A percentile compares a stretch with the other conserved stretches of the same genome.
Conservation (phyloP, 2,888 invertebrate species). For the Ferrisia virgata region DNA sequence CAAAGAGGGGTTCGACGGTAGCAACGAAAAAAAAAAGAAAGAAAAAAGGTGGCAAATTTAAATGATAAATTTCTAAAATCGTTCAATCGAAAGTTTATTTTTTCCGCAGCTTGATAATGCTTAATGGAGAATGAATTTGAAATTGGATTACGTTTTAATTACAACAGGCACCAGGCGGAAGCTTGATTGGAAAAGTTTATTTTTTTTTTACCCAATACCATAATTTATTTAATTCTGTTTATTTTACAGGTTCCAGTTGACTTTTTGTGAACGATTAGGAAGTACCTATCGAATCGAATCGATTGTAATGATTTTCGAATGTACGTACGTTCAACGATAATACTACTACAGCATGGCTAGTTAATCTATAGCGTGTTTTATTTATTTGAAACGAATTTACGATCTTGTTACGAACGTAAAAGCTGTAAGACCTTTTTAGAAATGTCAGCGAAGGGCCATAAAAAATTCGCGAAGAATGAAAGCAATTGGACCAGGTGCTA, state of each 20-base stretch:
- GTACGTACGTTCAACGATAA: not conserved
- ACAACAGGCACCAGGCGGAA: not conserved
- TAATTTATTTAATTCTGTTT: not conserved
- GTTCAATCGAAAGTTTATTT: slow-evolving; percentile 26
- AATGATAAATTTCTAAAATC: slow-evolving; percentile 9
- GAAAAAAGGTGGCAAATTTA: slow-evolving; percentile 18
- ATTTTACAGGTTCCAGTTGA: not conserved
- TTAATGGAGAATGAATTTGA: slow-evolving; percentile 18
- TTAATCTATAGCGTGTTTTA: not conserved
- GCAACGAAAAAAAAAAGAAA: too few species aligned
- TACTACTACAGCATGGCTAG: not conserved
- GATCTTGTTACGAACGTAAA: not conserved
- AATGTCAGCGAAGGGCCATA: not conserved
- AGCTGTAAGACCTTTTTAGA: not conserved
- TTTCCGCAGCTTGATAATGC: slow-evolving; percentile 3
- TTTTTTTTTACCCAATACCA: not conserved
- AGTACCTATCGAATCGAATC: not conserved
- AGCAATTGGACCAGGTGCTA: not conserved
- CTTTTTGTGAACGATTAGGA: not conserved
- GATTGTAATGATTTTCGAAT: not conserved
- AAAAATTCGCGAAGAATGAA: not conserved
- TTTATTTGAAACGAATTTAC: not conserved
- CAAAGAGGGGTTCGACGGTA: too few species aligned
- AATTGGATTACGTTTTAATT: slow-evolving; percentile 26
- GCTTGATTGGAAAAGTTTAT: slow-evolving; percentile 1